Conservation (phyloP, 1,140 invertebrate genomes). For the Zaprionus lachaisei region DNA sequence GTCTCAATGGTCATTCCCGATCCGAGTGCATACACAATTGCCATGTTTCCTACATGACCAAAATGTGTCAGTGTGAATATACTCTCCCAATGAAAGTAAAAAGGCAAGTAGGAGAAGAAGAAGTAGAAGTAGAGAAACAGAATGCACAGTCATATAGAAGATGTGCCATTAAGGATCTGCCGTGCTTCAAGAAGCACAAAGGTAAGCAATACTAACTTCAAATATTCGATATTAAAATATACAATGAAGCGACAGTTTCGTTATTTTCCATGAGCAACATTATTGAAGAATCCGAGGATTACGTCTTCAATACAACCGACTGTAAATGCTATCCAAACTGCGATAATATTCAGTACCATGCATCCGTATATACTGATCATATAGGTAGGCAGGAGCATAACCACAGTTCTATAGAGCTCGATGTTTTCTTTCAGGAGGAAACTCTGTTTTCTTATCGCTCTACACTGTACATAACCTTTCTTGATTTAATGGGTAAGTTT, state of each 20-base stretch:
- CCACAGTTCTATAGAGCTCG: constrained; percentile 47
- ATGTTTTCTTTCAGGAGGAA: constrained; percentile 72
- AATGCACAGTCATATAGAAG: neutral
- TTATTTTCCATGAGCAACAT: constrained; percentile 72
- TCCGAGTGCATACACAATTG: constrained; percentile 61
- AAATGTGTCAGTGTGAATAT: constrained; percentile 51
- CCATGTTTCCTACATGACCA: constrained; percentile 46
- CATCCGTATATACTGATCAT: constrained; percentile 61
- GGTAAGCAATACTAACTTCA: constrained; percentile 22
- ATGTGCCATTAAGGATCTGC: constrained; percentile 43
- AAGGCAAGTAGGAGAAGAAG: neutral
- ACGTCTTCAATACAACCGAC: constrained; percentile 54
- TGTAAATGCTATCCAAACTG: constrained; percentile 69
- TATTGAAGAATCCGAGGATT: constrained; percentile 62
- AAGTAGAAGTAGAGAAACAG: neutral
- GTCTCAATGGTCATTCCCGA: neutral
- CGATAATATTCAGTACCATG: constrained; percentile 66
- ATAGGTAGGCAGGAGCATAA: neutral
- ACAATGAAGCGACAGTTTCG: constrained; percentile 25
- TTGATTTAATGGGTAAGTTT: constrained; percentile 67
- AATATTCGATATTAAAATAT: neutral
- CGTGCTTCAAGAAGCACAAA: constrained; percentile 47
- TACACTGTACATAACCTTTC: constrained; percentile 62
- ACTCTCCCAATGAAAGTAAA: neutral
- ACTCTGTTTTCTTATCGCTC: constrained; percentile 73